Conservation (phyloP, 2,888 invertebrate species). For the Calameuta idolon region DNA sequence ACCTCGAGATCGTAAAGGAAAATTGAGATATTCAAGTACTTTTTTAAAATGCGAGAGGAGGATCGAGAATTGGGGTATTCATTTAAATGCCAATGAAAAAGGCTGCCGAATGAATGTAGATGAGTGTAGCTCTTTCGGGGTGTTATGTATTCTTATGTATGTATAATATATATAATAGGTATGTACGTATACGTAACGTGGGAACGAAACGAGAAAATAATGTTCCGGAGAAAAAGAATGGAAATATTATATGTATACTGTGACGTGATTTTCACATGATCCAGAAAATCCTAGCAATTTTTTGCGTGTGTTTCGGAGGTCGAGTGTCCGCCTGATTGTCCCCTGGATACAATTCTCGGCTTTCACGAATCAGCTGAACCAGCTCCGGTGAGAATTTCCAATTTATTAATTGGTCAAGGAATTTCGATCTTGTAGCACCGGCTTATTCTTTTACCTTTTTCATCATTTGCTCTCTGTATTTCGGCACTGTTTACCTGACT, state of each 20-base stretch:
- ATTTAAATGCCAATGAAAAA: conserved; percentile 22
- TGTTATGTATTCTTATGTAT: not conserved
- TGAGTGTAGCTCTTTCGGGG: not conserved
- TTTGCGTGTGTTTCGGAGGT: too few relatives aligned
- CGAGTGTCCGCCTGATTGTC: too few relatives aligned
- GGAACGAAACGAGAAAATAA: not conserved
- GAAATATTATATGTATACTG: not conserved
- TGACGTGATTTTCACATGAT: too few relatives aligned
- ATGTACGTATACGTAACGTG: not conserved
- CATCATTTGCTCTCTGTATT: too few relatives aligned
- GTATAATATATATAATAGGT: not conserved
- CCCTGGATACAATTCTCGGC: too few relatives aligned
- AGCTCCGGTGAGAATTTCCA: too few relatives aligned
- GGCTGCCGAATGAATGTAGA: conserved; percentile 1
- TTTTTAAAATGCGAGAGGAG: not conserved
- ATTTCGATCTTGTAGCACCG: too few relatives aligned
- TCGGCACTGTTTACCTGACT: too few relatives aligned
- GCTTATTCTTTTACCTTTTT: too few relatives aligned
- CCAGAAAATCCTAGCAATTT: too few relatives aligned
- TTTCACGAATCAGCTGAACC: too few relatives aligned
- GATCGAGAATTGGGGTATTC: conserved; percentile 27
- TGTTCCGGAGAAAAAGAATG: not conserved
- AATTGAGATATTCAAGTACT: not conserved
- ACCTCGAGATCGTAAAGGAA: not conserved
- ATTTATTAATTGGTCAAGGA: too few relatives aligned